phyloP scores from a whole-genome alignment of 2,797 vertebrate genomes.

The Rhinichthys osculus region DNA sequence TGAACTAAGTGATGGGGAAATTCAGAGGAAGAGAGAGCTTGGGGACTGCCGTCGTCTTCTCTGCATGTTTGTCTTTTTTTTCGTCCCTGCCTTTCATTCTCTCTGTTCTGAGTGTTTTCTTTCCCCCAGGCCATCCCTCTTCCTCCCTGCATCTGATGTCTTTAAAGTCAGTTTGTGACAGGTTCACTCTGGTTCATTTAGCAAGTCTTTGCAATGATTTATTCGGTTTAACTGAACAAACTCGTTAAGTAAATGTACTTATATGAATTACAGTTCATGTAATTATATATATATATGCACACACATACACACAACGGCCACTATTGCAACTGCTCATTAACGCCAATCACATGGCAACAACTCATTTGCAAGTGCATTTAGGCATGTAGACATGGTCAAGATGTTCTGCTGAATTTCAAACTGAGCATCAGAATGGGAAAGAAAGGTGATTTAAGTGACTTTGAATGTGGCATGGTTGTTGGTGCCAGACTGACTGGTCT shows the following conservation, averaged over 20 bases:
- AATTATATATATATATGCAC: neutral
- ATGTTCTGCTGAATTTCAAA: no score
- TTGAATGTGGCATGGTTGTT: neutral
- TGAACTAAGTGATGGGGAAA: neutral
- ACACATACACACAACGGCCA: neutral
- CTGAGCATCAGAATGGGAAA: no score
- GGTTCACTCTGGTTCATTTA: slow-evolving; percentile 41
- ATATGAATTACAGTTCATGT: neutral
- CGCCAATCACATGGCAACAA: neutral
- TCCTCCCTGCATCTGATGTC: slow-evolving; percentile 24
- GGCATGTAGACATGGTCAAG: no score
- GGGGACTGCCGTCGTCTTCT: neutral
- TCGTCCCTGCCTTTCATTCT: slow-evolving; percentile 26
- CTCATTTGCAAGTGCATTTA: no score
- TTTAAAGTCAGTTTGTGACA: slow-evolving; percentile 33
- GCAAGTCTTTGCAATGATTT: slow-evolving; percentile 23
- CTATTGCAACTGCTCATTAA: neutral
- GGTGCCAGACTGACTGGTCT: neutral
- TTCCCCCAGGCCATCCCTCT: slow-evolving; percentile 14
- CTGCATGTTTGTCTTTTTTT: slow-evolving; percentile 17
- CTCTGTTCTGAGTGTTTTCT: slow-evolving; percentile 26
- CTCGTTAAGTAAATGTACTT: slow-evolving; percentile 13
- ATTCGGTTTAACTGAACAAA: slow-evolving; percentile 12
- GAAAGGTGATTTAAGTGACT: neutral
- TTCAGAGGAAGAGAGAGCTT: slow-evolving; percentile 24